Evolutionary conservation across 2,888 invertebrate species (phyloP).

Genomic region (Trissolcus japonicus): DNA sequence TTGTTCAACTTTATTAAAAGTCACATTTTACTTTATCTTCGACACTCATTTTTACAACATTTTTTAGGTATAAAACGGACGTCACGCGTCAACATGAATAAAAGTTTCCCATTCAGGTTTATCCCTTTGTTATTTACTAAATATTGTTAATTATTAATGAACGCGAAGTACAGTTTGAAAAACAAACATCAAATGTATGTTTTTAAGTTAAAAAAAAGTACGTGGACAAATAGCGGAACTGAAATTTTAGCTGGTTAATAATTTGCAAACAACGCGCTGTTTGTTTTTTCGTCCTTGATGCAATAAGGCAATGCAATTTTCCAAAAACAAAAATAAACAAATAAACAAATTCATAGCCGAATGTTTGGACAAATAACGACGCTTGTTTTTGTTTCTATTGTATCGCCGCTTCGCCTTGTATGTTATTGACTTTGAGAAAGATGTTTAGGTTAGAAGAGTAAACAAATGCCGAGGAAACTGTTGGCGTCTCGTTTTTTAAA

Average conservation of each 20-base stretch:
- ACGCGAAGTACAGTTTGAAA: too few species aligned
- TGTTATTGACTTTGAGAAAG: conserved; percentile 48
- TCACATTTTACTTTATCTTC: too few species aligned
- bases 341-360: conserved; percentile 3
- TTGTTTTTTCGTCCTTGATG: not conserved
- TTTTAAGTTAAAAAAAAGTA: too few species aligned
- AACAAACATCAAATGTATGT: too few species aligned
- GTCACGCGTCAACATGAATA: too few species aligned
- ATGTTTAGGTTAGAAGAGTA: conserved; percentile 46
- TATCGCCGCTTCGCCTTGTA: conserved; percentile 17
- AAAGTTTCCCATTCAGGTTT: too few species aligned
- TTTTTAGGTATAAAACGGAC: too few species aligned
- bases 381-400: conserved; percentile 33
- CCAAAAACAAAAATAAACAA: not conserved
- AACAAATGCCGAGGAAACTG: conserved; percentile 25
- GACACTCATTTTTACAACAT: too few species aligned
- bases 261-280: too few species aligned
- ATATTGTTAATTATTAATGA: too few species aligned
- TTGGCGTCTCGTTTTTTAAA: conserved; percentile 10
- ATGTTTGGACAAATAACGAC: conserved; percentile 29
- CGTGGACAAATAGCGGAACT: not conserved
- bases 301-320: conserved; percentile 12
- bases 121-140: too few species aligned
- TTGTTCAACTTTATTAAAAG: too few species aligned
- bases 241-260: not conserved